phyloP scores from a whole-genome alignment of 2,888 invertebrate species.

The Watsonalla binaria region DNA sequence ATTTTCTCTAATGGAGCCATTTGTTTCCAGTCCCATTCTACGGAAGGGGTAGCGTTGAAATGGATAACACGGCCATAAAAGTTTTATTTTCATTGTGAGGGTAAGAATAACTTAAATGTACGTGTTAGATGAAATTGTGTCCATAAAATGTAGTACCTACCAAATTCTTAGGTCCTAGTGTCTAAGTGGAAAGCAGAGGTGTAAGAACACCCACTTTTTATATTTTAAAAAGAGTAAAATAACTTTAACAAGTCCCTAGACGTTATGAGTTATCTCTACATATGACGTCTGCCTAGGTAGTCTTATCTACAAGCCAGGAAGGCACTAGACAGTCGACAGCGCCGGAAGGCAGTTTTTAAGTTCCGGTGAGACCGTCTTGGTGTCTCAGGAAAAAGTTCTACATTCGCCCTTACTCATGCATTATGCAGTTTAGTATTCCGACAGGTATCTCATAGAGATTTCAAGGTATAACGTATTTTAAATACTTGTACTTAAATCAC shows the following conservation, averaged over 20 bases:
- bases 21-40: conserved; percentile 45
- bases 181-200: too few species aligned
- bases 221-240: too few species aligned
- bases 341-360: conserved; percentile 56
- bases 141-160: too few species aligned
- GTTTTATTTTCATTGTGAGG: conserved; percentile 2
- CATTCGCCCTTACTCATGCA: conserved; percentile 19
- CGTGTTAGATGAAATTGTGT: too few species aligned
- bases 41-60: conserved; percentile 34
- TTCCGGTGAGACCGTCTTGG: conserved; percentile 29
- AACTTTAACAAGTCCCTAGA: too few species aligned
- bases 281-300: not conserved
- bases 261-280: not conserved
- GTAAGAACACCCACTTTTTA: not conserved
- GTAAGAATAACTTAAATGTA: not conserved
- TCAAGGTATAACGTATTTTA: not conserved
- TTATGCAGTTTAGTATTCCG: conserved; percentile 23
- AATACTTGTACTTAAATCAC: not conserved
- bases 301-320: conserved; percentile 27
- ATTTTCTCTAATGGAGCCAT: conserved; percentile 57
- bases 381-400: conserved; percentile 37
- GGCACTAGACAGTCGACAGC: conserved; percentile 15
- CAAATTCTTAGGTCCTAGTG: too few species aligned
- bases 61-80: conserved; percentile 12
- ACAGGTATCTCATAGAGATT: not conserved